phyloP scores from a whole-genome alignment of 2,113 vertebrate species.

The Aleadryas rufinucha region DNA sequence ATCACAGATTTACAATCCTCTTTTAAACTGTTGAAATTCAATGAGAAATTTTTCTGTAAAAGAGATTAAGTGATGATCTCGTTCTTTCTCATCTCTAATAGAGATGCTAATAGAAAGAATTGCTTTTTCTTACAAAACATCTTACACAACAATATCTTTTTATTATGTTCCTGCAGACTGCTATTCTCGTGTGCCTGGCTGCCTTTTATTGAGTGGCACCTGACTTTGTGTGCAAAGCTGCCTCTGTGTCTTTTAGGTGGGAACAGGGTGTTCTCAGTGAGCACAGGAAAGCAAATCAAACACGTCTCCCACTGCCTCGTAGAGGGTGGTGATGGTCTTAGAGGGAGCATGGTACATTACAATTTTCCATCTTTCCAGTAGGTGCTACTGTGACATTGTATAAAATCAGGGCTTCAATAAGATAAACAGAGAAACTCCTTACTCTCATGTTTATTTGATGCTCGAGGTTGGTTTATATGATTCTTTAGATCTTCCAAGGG shows the following conservation, averaged over 20 bases:
- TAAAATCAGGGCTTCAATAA: background rate
- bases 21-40: background rate
- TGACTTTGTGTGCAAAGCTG: background rate
- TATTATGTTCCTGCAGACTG: background rate
- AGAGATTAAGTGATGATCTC: background rate
- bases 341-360: background rate
- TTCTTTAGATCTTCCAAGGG: background rate
- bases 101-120: background rate
- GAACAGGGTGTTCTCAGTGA: background rate
- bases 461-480: background rate
- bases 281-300: background rate
- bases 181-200: background rate
- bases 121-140: background rate
- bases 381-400: background rate
- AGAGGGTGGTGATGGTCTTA: background rate
- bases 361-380: background rate
- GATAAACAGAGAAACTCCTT: background rate
- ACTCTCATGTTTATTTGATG: background rate
- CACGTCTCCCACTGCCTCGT: fast-evolving
- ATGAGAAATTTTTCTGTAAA: background rate
- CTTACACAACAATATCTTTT: background rate
- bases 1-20: background rate
- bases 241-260: background rate
- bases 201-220: background rate
- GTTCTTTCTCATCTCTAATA: background rate